These are phyloP conservation scores for Cathartes aura DNA, from an alignment of 2,113 vertebrate genomes.

Conservation along the genomic window DNA sequence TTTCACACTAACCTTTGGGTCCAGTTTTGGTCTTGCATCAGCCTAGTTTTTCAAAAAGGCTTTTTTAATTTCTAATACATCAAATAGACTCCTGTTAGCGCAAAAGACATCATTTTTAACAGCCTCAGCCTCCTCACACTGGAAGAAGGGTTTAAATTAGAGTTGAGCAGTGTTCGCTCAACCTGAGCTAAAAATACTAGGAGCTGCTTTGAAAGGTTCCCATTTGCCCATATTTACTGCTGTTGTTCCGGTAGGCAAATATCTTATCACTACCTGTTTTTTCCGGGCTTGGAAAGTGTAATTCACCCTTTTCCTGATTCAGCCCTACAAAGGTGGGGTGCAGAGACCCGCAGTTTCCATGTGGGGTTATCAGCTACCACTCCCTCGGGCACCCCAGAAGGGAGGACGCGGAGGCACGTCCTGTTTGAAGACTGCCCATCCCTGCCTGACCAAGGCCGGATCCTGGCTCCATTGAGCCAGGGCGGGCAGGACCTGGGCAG, in stretches of 20 bases:
- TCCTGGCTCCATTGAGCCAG: conserved; percentile 16
- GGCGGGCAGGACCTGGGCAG: conserved; percentile 36
- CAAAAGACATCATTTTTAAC: not conserved
- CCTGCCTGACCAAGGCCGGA: conserved; percentile 20
- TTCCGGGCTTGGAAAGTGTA: conserved; percentile 9
- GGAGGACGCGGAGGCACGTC: conserved; percentile 42
- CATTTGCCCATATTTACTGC: not conserved
- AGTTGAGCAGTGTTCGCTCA: not conserved
- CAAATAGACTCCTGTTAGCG: not conserved
- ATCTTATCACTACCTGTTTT: conserved; percentile 42
- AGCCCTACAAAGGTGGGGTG: conserved; percentile 53
- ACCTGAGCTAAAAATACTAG: not conserved
- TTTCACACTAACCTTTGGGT: not conserved
- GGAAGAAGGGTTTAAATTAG: not conserved
- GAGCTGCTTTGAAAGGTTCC: conserved; percentile 6
- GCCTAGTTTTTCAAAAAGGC: not conserved
- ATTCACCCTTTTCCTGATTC: conserved; percentile 60
- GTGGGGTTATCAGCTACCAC: conserved; percentile 55
- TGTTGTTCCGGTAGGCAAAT: conserved; percentile 40
- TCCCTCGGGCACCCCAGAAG: conserved; percentile 63
- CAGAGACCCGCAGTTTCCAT: conserved; percentile 59
- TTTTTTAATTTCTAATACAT: not conserved
- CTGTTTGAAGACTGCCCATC: conserved; percentile 74
- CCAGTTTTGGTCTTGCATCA: not conserved
- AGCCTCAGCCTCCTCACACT: not conserved